These are phyloP conservation scores for Australoheros scitulus DNA, from an alignment of 2,113 vertebrate genomes.

Conservation along the genomic window DNA sequence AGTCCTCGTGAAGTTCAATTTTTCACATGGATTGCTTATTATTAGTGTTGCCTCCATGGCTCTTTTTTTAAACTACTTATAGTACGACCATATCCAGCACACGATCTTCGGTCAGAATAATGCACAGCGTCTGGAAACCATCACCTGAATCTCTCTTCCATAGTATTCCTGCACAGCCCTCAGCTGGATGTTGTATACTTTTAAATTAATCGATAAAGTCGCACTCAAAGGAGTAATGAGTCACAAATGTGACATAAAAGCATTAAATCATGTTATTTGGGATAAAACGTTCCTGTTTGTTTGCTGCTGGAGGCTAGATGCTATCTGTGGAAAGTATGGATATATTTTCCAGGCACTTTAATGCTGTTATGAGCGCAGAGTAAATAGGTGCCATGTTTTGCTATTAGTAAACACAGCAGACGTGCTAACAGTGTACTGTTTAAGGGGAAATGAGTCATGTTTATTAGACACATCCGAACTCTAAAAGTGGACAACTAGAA, in stretches of 20 bases:
- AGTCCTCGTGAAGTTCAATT: constrained; percentile 53
- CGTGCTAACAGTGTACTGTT: constrained; percentile 10
- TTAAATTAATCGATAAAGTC: neutral
- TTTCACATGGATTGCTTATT: constrained; percentile 70
- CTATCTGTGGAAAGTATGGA: constrained; percentile 23
- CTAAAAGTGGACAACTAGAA: neutral
- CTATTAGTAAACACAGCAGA: constrained; percentile 2
- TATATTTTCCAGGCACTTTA: constrained; percentile 23
- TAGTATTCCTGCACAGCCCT: constrained; percentile 48
- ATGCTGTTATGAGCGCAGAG: constrained; percentile 5
- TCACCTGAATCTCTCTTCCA: constrained; percentile 59
- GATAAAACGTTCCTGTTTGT: neutral
- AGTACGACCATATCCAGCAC: constrained; percentile 31
- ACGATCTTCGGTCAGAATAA: constrained; percentile 45
- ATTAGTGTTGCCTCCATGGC: constrained; percentile 39
- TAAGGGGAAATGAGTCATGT: constrained; percentile 5
- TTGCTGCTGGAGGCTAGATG: constrained; percentile 6
- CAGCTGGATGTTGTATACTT: constrained; percentile 29
- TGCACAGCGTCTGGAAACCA: constrained; percentile 65
- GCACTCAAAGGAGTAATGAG: neutral
- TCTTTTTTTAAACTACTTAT: neutral
- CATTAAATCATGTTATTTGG: neutral
- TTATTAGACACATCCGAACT: neutral
- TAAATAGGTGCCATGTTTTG: constrained; percentile 30
- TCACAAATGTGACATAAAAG: neutral